phyloP scores from a whole-genome alignment of 2,797 vertebrate species.

The Alca torda region DNA sequence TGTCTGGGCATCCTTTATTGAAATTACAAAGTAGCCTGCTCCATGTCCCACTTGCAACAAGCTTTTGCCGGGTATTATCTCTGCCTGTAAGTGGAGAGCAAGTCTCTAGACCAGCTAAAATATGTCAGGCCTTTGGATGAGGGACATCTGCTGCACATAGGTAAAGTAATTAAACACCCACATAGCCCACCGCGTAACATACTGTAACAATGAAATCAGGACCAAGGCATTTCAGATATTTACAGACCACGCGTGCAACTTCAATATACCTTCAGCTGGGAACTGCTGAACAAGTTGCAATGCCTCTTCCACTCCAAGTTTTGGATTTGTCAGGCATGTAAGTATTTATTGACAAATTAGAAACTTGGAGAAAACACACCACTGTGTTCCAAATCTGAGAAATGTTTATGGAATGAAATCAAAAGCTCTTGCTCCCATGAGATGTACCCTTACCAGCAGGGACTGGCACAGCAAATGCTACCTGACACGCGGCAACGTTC shows the following conservation, averaged over 20 bases:
- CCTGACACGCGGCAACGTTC: fast-evolving
- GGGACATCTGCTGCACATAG: not conserved
- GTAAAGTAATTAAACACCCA: not conserved
- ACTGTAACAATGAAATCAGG: not conserved
- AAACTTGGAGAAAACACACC: not conserved
- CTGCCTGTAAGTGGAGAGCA: not conserved
- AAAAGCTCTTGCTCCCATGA: not conserved
- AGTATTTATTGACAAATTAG: not conserved
- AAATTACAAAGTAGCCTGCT: not conserved
- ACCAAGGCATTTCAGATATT: not conserved
- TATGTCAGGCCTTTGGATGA: not conserved
- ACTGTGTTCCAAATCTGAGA: not conserved
- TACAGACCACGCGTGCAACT: fast-evolving
- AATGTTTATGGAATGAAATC: not conserved
- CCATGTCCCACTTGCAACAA: fast-evolving
- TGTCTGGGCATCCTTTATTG: not conserved
- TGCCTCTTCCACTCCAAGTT: not conserved
- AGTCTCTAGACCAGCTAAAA: not conserved
- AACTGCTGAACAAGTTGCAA: not conserved
- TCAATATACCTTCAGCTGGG: not conserved
- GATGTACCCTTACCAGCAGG: not conserved
- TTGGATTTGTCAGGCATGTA: not conserved
- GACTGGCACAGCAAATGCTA: not conserved
- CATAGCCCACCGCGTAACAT: not conserved
- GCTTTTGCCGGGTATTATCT: not conserved